Evolutionary conservation across 2,797 vertebrate genomes (phyloP).

Genomic region (Astyanax mexicanus): DNA sequence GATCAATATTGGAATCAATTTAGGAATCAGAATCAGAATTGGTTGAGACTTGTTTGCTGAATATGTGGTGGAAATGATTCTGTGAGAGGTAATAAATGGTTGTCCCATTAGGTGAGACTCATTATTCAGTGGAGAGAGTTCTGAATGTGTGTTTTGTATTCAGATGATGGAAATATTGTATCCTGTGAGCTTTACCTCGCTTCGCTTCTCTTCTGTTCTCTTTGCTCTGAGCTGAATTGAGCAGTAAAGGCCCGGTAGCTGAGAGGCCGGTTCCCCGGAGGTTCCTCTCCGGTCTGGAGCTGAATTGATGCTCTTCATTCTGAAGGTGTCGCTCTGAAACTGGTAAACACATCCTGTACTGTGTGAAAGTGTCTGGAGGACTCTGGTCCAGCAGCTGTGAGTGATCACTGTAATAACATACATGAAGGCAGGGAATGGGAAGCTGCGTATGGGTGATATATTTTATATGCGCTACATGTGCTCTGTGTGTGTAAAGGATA

Average conservation of each 20-base stretch:
- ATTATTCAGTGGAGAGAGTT: neutral
- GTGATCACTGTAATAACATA: conserved; percentile 38
- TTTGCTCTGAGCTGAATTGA: conserved; percentile 45
- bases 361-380: conserved; percentile 36
- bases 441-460: conserved; percentile 16
- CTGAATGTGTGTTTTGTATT: conserved; percentile 4
- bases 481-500: neutral
- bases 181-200: conserved; percentile 52
- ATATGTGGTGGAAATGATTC: neutral
- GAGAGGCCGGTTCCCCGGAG: conserved; percentile 56
- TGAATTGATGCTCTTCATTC: conserved; percentile 65
- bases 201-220: too few relatives aligned
- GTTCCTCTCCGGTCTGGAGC: conserved; percentile 56
- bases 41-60: neutral
- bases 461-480: conserved; percentile 24
- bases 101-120: conserved; percentile 32
- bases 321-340: conserved; percentile 55
- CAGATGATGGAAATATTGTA: conserved; percentile 23
- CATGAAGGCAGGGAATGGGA: conserved; percentile 20
- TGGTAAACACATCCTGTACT: conserved; percentile 60
- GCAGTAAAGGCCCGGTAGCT: conserved; percentile 60
- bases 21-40: too few relatives aligned
- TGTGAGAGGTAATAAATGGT: conserved; percentile 13
- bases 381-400: conserved; percentile 18
- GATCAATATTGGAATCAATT: too few relatives aligned